Evolutionary conservation across 2,888 invertebrate species (phyloP), one percentile per base, ranked within the genome.

Genomic region (Rugalucina vietnamica): DNA sequence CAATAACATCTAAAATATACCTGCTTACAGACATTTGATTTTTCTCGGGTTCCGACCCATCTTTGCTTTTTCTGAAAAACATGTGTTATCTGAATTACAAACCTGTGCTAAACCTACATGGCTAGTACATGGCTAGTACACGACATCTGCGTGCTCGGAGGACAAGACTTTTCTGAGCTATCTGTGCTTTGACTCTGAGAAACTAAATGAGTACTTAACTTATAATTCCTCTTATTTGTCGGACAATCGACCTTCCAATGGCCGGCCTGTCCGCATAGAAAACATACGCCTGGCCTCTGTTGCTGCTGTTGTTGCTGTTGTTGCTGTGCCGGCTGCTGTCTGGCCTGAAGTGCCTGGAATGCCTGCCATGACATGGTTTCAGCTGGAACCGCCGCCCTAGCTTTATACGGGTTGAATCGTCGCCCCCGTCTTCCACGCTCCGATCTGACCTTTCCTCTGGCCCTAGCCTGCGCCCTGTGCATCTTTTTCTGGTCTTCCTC

Each of bases 1-100:
- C 71, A 34, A 78, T 50, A 34, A 78, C 71, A 18, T 27, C n/a
- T 71, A 70, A 50, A 70, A 78, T 78, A 36, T 78, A 78, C 12
- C 8, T n/a, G 24, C 77, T 78, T 60, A 32, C 5, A 27, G 29
- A 27, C 29, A 18, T 5, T 54, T 54, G 5, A 5, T n/a, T 8
- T 60, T 60, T 4, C 29, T 21, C 5, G 5, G 18, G 29, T 60
- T 5, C 12, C 29, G 24, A 4, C 5, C 8, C 12, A 5, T 60
- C 4, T 60, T 32, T 4, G 5, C 60, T 60, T 60, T 24, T 4
- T 27, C 60, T 29, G n/a, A 54, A 54, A n/a, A n/a, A n/a, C n/a
- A n/a, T n/a, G 54, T 10, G 8, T 18, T 29, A 29, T 60, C 60
- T 18, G 29, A 29, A 5, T 60, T 1, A 27, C 4, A 60, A 27